Conservation (phyloP, 2,797 vertebrate genomes). For the Remorina albescens region DNA sequence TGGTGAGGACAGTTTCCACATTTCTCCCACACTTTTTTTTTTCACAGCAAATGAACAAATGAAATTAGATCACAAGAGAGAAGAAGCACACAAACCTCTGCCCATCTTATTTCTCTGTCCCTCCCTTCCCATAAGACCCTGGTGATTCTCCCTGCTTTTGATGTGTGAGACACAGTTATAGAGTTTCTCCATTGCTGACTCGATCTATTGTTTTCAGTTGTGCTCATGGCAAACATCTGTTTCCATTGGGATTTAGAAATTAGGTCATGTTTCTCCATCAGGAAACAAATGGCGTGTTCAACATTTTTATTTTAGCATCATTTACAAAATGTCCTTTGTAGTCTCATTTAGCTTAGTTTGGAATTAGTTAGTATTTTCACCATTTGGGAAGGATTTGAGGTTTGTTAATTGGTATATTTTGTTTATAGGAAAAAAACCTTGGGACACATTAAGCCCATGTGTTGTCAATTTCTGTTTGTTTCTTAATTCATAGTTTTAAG, state of each 20-base stretch:
- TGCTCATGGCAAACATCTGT: slow-evolving; percentile 67
- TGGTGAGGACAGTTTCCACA: slow-evolving; percentile 83
- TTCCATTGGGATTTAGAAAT: slow-evolving; percentile 72
- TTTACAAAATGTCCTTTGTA: slow-evolving; percentile 58
- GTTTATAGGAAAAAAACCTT: slow-evolving; percentile 5
- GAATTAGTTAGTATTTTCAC: slow-evolving; percentile 22
- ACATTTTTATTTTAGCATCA: slow-evolving; percentile 53
- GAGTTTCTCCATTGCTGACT: slow-evolving; percentile 61
- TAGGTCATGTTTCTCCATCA: slow-evolving; percentile 67
- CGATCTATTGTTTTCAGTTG: slow-evolving; percentile 74
- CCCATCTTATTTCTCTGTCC: slow-evolving; percentile 19
- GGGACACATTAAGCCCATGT: slow-evolving; percentile 2
- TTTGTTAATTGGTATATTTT: slow-evolving; percentile 8
- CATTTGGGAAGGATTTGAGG: slow-evolving; percentile 4
- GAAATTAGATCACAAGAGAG: slow-evolving; percentile 69
- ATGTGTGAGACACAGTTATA: slow-evolving; percentile 69
- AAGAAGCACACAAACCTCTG: slow-evolving; percentile 60
- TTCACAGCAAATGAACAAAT: slow-evolving; percentile 72
- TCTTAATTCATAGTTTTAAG: not conserved
- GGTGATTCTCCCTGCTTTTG: slow-evolving; percentile 66
- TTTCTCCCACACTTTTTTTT: slow-evolving; percentile 58
- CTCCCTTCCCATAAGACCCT: slow-evolving; percentile 46
- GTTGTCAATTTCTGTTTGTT: not conserved
- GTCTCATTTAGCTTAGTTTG: slow-evolving; percentile 51
- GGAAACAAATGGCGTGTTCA: slow-evolving; percentile 63